Evolutionary conservation across 1,140 invertebrate genomes (phyloP), one percentile per base, ranked within the genome.

Genomic region (Notospermus geniculatus): DNA sequence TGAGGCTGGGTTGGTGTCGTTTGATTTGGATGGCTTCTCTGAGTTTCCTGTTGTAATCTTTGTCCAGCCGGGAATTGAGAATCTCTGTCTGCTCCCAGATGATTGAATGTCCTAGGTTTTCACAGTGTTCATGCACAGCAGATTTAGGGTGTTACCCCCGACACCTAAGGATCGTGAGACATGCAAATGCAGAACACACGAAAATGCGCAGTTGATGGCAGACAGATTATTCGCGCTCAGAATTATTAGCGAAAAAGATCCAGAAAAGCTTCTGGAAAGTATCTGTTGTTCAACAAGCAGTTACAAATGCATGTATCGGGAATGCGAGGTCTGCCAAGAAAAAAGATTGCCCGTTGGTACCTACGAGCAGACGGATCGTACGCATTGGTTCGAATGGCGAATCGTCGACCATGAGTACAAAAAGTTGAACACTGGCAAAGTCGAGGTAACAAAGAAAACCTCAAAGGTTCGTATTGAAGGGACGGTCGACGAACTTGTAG

Each of bases 391-490:
- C 11, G 13, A 30, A 46, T 19, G 54, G 54, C 29, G 45, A 59
- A 27, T 59, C 2, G 30, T 28, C 32, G 58, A 46, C 25, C 39
- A 43, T 43, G 39, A 43, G 19, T 43, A 43, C 39, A 32, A 53
- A 7, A 32, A 46, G 9, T 27, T 27, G 28, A 19, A 46, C 4
- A n/a, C n/a, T n/a, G 28, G 30, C 1, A 30, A 29, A 30, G 22
- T 2, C 23, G 17, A 19, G n/a, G 1, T 4, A 28, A 39, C 39
- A 19, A 43, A 43, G 39, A n/a, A 13, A 9, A 27, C 32, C 11
- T 13, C 1, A 4, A 43, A 9, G 17, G 41, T 57, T 17, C 41
- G 46, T 28, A 28, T 30, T 2, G 1, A 41, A 2, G 41, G 25
- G 5, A 57, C 25, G 2, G 28, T 43, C 1, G 36, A 57, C 7